Percentiles rank a stretch among this genome's conserved stretches.
phyloP scores from a whole-genome alignment of 2,113 vertebrate species.

The Buteo buteo region DNA sequence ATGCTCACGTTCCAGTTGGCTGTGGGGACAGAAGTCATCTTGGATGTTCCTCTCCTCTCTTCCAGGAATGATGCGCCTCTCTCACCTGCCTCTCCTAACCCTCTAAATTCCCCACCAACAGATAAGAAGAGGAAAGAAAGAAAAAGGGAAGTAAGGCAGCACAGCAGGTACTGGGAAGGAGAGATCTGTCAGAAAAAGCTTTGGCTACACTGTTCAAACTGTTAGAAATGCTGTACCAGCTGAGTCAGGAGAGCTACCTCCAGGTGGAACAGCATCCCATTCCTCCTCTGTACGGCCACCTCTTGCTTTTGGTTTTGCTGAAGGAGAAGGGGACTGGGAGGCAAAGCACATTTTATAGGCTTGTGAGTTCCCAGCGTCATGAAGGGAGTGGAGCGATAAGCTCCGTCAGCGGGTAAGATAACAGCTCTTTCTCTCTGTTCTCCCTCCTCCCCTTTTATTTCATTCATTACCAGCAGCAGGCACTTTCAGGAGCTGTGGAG shows the following conservation, averaged over 20 bases:
- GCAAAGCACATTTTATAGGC: constrained; percentile 48
- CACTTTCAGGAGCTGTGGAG: neutral
- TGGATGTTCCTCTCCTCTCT: neutral
- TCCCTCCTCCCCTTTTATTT: constrained; percentile 23
- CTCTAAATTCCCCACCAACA: neutral
- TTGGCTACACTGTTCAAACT: neutral
- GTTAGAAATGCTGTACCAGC: neutral
- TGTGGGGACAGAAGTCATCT: constrained; percentile 46
- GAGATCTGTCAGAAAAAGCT: neutral
- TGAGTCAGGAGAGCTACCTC: neutral
- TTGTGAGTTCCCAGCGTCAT: constrained; percentile 9
- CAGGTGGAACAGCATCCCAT: neutral
- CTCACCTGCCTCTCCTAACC: neutral
- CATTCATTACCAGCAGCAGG: constrained; percentile 14
- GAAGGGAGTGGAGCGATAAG: neutral
- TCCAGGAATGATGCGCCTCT: neutral
- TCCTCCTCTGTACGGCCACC: neutral
- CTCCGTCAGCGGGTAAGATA: neutral
- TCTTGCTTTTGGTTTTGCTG: constrained; percentile 3
- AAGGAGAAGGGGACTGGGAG: neutral
- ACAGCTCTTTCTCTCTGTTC: neutral
- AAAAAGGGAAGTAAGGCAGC: neutral
- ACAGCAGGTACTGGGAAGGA: neutral
- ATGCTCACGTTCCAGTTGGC: constrained; percentile 1
- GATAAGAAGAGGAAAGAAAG: neutral